phyloP scores from a whole-genome alignment of 1,140 invertebrate genomes.

The Lycorma delicatula region DNA sequence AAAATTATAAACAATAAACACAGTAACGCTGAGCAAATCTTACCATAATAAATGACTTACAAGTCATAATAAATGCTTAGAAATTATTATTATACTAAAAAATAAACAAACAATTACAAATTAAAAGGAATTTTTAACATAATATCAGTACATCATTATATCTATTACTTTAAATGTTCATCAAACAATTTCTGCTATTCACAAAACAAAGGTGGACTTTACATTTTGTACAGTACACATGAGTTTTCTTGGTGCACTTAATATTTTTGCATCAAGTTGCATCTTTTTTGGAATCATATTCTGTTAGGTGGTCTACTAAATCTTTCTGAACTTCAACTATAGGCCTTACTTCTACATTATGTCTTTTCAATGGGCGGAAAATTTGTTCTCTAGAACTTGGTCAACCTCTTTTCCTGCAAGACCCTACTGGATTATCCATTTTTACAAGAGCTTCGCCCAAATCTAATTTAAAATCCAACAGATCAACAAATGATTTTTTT shows the following conservation, averaged over 20 bases:
- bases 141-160: too few relatives aligned
- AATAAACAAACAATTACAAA: too few relatives aligned
- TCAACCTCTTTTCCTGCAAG: background rate
- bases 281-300: background rate
- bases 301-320: background rate
- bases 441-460: background rate
- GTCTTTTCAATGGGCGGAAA: background rate
- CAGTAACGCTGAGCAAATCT: too few relatives aligned
- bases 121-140: too few relatives aligned
- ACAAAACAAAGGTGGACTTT: slow-evolving; percentile 1
- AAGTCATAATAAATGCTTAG: too few relatives aligned
- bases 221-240: background rate
- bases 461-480: background rate
- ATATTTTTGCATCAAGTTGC: background rate
- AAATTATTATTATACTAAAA: too few relatives aligned
- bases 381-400: background rate
- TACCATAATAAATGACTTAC: too few relatives aligned
- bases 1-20: too few relatives aligned
- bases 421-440: background rate
- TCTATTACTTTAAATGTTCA: too few relatives aligned
- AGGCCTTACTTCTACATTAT: background rate
- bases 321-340: background rate
- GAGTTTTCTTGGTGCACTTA: background rate
- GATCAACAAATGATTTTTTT: background rate
- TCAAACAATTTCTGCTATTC: background rate